Percentiles rank a stretch among this genome's conserved stretches.
Conservation (phyloP, 2,888 invertebrate genomes). For the Scaptodrosophila latifasciaeformis region DNA sequence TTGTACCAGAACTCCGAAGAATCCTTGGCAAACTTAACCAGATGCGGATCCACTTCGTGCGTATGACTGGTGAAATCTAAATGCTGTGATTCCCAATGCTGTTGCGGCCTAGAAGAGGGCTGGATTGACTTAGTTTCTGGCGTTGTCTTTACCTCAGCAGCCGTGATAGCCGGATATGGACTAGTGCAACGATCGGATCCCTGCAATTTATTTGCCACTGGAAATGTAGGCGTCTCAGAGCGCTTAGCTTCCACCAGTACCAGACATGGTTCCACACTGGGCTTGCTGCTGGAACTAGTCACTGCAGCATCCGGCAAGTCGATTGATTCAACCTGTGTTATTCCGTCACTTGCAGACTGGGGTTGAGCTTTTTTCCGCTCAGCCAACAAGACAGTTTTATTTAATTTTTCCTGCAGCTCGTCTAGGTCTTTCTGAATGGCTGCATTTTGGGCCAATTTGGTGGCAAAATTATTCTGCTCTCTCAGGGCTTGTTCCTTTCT, state of each 20-base stretch:
- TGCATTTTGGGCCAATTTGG: constrained; percentile 44
- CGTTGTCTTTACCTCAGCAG: not conserved
- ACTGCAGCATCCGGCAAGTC: constrained; percentile 29
- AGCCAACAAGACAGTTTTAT: constrained; percentile 17
- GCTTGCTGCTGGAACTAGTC: not conserved
- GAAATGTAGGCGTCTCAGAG: constrained; percentile 93
- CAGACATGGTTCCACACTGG: constrained; percentile 16
- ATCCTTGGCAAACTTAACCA: constrained; percentile 90
- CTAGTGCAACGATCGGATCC: constrained; percentile 77
- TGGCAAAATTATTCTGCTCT: constrained; percentile 37
- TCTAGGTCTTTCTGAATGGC: constrained; percentile 51
- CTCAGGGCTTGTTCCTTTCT: constrained; percentile 63
- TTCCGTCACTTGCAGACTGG: constrained; percentile 8
- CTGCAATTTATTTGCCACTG: constrained; percentile 88
- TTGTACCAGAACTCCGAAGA: constrained; percentile 98
- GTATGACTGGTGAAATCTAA: constrained; percentile 76
- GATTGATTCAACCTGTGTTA: constrained; percentile 33
- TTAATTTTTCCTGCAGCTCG: constrained; percentile 44
- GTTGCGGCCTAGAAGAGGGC: not conserved
- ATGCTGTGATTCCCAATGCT: not conserved
- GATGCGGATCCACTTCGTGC: constrained; percentile 89
- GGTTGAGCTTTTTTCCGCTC: not conserved
- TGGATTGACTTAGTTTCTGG: not conserved
- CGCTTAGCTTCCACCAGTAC: constrained; percentile 74
- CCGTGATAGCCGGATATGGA: constrained; percentile 42